phyloP scores from a whole-genome alignment of 1,140 invertebrate genomes.

The Heliconius nattereri region DNA sequence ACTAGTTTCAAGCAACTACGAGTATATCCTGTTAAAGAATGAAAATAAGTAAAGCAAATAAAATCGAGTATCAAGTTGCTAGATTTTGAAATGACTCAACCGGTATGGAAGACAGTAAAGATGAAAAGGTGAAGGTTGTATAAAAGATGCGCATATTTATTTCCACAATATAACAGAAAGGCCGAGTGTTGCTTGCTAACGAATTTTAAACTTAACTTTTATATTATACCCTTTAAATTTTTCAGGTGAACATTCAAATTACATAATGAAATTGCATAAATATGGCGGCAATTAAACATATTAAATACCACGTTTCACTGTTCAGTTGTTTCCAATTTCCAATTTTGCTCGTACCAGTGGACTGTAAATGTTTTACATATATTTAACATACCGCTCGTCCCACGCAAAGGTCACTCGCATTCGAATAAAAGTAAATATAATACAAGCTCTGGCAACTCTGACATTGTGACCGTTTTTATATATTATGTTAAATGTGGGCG shows the following conservation, averaged over 20 bases:
- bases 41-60: neutral
- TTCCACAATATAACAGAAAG: neutral
- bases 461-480: conserved; percentile 31
- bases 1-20: neutral
- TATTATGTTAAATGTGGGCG: neutral
- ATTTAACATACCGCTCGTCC: conserved; percentile 17
- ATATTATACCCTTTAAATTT: neutral
- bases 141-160: conserved; percentile 14
- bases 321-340: neutral
- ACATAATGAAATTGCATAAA: neutral
- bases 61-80: neutral
- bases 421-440: conserved; percentile 26
- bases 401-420: conserved; percentile 27
- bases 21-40: neutral
- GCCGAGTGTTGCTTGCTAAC: neutral
- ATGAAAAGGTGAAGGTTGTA: conserved; percentile 27
- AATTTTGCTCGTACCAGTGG: neutral
- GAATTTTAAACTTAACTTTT: neutral
- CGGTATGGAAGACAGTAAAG: conserved; percentile 21
- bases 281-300: neutral
- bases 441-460: conserved; percentile 22
- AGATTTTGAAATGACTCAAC: conserved; percentile 9
- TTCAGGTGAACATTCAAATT: conserved; percentile 2
- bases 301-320: neutral
- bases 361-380: conserved; percentile 2